A percentile compares a stretch with the other conserved stretches of the same genome.
Evolutionary conservation across 1,140 invertebrate species (phyloP).

Genomic region (Meteorus sp.): DNA sequence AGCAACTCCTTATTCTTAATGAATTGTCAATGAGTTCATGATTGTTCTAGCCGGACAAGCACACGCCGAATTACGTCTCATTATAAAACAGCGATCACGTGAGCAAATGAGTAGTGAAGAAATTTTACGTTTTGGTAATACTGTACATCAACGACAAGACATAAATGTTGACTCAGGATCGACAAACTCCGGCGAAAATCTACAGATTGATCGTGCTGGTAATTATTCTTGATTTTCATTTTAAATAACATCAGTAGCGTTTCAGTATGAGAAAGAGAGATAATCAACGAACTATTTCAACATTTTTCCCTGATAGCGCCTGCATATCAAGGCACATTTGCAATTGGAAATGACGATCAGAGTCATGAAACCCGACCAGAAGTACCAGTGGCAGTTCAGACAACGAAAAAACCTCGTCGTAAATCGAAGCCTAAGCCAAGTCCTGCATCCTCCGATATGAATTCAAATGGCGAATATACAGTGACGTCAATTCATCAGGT

Average conservation of each 20-base stretch:
- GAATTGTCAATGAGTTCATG: background rate
- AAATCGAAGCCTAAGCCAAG: slow-evolving; percentile 46
- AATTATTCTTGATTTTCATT: slow-evolving; percentile 26
- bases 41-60: slow-evolving; percentile 67
- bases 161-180: slow-evolving; percentile 47
- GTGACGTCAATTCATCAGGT: slow-evolving; percentile 54
- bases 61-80: slow-evolving; percentile 71
- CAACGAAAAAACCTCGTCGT: slow-evolving; percentile 48
- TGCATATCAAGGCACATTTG: slow-evolving; percentile 44
- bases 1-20: slow-evolving; percentile 3
- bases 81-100: slow-evolving; percentile 73
- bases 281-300: background rate
- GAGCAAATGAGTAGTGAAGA: slow-evolving; percentile 80
- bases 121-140: slow-evolving; percentile 59
- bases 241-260: slow-evolving; percentile 3
- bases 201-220: slow-evolving; percentile 53
- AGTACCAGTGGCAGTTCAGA: slow-evolving; percentile 35
- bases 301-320: slow-evolving; percentile 37
- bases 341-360: slow-evolving; percentile 62
- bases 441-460: slow-evolving; percentile 42
- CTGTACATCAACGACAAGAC: slow-evolving; percentile 51
- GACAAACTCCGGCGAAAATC: slow-evolving; percentile 50
- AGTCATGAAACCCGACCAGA: slow-evolving; percentile 59
- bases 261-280: slow-evolving; percentile 16
- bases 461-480: slow-evolving; percentile 48